phyloP scores from a whole-genome alignment of 2,113 vertebrate genomes.

The Hydropotes inermis region DNA sequence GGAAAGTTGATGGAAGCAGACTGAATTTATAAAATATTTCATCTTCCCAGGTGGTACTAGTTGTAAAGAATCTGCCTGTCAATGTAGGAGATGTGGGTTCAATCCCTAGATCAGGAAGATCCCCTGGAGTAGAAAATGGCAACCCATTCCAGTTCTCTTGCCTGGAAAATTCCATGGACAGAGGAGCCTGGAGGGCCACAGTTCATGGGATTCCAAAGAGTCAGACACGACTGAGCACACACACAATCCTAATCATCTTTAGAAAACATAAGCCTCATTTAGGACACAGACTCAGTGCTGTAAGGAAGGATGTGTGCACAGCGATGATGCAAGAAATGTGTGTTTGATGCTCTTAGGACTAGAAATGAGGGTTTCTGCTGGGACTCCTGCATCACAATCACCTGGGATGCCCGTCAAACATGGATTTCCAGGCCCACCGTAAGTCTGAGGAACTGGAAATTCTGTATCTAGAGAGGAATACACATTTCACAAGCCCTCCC shows the following conservation, averaged over 20 bases:
- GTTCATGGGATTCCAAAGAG: neutral
- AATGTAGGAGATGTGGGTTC: neutral
- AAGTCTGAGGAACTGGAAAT: neutral
- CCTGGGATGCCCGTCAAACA: neutral
- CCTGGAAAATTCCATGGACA: neutral
- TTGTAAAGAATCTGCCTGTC: neutral
- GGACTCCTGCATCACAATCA: neutral
- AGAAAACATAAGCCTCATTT: neutral
- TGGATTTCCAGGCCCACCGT: neutral
- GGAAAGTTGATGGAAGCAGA: neutral
- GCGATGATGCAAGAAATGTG: neutral
- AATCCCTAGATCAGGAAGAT: neutral
- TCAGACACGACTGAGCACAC: neutral
- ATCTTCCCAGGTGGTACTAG: neutral
- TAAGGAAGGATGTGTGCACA: neutral
- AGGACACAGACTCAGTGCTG: neutral
- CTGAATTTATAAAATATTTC: neutral
- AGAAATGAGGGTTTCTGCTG: neutral
- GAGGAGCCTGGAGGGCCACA: neutral
- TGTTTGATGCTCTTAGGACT: neutral
- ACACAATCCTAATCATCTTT: neutral
- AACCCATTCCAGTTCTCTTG: neutral
- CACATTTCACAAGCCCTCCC: neutral
- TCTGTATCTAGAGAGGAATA: neutral
- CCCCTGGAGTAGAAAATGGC: neutral